Evolutionary conservation across 2,888 invertebrate genomes (phyloP).

Genomic region (Cecidostiba fungosa): DNA sequence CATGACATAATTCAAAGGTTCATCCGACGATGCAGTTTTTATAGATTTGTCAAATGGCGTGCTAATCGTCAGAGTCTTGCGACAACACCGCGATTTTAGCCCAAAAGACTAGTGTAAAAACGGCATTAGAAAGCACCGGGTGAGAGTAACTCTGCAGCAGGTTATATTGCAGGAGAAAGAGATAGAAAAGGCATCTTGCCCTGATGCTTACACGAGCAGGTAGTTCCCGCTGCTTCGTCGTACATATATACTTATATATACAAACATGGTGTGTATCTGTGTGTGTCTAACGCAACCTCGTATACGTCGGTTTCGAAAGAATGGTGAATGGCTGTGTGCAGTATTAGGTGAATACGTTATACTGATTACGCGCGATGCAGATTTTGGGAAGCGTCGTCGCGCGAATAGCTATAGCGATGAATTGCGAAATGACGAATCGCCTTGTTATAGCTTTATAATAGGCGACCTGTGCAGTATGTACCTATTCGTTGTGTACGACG

Average conservation of each 20-base stretch:
- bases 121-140: slow-evolving; percentile 51
- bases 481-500: background rate
- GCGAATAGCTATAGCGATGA: background rate
- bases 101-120: background rate
- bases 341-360: background rate
- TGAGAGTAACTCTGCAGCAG: slow-evolving; percentile 40
- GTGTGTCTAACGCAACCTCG: slow-evolving; percentile 35
- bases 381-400: slow-evolving; percentile 29
- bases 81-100: background rate
- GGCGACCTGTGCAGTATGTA: background rate
- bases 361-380: slow-evolving; percentile 15
- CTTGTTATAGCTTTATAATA: background rate
- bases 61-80: slow-evolving; percentile 1
- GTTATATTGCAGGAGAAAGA: slow-evolving; percentile 54
- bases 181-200: slow-evolving; percentile 39
- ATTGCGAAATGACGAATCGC: slow-evolving; percentile 22
- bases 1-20: too few species aligned
- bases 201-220: slow-evolving; percentile 17
- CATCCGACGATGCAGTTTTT: background rate
- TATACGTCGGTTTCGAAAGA: slow-evolving; percentile 42
- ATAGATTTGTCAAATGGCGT: slow-evolving; percentile 18
- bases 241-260: background rate
- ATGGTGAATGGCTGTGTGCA: background rate
- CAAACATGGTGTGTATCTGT: background rate
- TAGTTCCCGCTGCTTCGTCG: slow-evolving; percentile 9